Conservation (phyloP, 2,888 invertebrate species). For the Molorchus minor region DNA sequence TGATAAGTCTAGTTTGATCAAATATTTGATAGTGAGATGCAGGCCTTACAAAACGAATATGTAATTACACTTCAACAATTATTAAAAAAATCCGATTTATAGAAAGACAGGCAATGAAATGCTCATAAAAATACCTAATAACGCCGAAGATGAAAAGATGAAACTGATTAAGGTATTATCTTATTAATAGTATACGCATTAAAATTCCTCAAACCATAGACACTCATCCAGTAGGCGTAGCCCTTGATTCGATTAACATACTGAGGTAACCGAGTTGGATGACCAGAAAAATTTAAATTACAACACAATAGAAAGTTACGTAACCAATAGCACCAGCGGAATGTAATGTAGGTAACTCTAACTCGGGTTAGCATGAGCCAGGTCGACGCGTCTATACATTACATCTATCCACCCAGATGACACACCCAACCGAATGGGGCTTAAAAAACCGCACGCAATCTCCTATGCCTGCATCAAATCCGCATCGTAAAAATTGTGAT, state of each 20-base stretch:
- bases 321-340: constrained; percentile 11
- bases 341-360: constrained; percentile 32
- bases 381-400: constrained; percentile 13
- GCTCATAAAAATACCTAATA: no score
- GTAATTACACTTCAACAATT: no score
- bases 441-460: constrained; percentile 22
- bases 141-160: no score
- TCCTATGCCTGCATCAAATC: constrained; percentile 15
- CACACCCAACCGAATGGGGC: constrained; percentile 33
- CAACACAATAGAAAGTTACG: constrained; percentile 38
- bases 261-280: background rate
- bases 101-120: no score
- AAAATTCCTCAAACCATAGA: no score
- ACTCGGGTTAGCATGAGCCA: constrained; percentile 8
- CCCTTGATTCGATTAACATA: background rate
- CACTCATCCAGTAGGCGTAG: background rate
- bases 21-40: no score
- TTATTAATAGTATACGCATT: constrained; percentile 21
- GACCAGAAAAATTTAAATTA: constrained; percentile 26
- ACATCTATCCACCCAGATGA: constrained; percentile 30
- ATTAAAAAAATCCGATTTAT: no score
- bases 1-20: no score
- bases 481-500: constrained; percentile 32
- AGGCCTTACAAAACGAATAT: no score
- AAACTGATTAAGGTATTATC: no score